Base-by-base conservation (phyloP, 2,113 vertebrate genomes). In the Tonatia bakeri region DNA sequence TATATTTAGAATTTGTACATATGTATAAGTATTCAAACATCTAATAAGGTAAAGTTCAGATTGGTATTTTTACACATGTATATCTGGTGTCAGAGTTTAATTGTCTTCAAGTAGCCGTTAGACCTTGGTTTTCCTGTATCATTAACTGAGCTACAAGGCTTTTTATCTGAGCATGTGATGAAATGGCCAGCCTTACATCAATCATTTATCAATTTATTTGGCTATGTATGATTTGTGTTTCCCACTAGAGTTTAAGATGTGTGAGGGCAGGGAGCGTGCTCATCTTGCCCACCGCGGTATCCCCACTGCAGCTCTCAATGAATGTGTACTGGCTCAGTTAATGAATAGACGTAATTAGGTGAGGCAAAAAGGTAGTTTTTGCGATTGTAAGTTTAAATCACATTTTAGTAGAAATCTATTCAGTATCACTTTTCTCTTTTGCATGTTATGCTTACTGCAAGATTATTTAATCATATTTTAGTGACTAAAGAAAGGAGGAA, bases 51-150 rank as follows among this genome's bases (percentile, higher is more conserved):
- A 59, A 45, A 84, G 38, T 28, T 91, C 54, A 47, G n/a, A 76
- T 94, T 81, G 26, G 5, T 75, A 61, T 93, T 91, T 88, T 94
- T 85, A 65, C 80, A 81, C 16, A 47, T 3, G 4, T 56, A n/a
- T 76, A 59, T 92, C 80, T 96, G 67, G 31, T 73, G 38, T 33
- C 91, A 90, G 43, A 87, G 45, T 87, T 90, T 89, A 80, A 10
- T 56, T 88, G 26, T 88, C 45, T 36, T 94, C 77, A 77, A 45
- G 38, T 77, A 69, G 10, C 36, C 92, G 81, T 80, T 70, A 79
- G 17, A 59, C 9, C 50, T 94, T 81, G 64, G 52, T 80, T 92
- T 95, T 97, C 83, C 17, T 36, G 9, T 85, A 64, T 61, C 3
- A 45, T 19, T 75, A 91, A 86, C 3, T 89, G 31, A 87, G 24